These are phyloP conservation scores for Cygnus olor DNA, from an alignment of 2,797 vertebrate genomes.

Conservation along the genomic window DNA sequence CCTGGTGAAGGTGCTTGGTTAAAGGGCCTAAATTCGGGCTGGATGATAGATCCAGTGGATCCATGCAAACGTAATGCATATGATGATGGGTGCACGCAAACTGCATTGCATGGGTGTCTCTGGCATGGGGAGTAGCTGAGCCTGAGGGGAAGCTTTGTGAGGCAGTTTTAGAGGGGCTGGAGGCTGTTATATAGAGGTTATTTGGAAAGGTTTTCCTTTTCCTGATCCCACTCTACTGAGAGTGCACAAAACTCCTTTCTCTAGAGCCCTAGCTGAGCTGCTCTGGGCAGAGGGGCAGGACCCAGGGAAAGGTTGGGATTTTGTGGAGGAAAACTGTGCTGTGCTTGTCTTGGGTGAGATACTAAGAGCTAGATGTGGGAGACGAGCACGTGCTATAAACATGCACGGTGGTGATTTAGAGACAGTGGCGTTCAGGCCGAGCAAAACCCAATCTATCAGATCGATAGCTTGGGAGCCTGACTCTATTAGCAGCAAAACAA, in stretches of 20 bases:
- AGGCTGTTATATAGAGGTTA: not conserved
- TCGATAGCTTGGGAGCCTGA: conserved; percentile 16
- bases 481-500: conserved; percentile 29
- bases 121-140: not conserved
- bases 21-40: not conserved
- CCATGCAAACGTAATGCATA: fast-evolving
- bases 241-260: not conserved
- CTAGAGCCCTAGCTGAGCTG: not conserved
- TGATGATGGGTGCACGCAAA: not conserved
- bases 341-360: not conserved
- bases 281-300: not conserved
- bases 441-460: conserved; percentile 44
- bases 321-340: not conserved
- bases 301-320: not conserved
- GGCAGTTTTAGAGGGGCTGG: not conserved
- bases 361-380: not conserved
- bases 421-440: not conserved
- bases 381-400: not conserved
- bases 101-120: fast-evolving
- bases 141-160: not conserved
- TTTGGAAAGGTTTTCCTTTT: not conserved
- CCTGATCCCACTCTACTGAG: not conserved
- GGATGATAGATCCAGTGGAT: not conserved
- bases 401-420: conserved; percentile 32
- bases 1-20: not conserved